Evolutionary conservation across 2,797 vertebrate genomes (phyloP), one percentile per base, ranked within the genome.

Genomic region (Sparus aurata): DNA sequence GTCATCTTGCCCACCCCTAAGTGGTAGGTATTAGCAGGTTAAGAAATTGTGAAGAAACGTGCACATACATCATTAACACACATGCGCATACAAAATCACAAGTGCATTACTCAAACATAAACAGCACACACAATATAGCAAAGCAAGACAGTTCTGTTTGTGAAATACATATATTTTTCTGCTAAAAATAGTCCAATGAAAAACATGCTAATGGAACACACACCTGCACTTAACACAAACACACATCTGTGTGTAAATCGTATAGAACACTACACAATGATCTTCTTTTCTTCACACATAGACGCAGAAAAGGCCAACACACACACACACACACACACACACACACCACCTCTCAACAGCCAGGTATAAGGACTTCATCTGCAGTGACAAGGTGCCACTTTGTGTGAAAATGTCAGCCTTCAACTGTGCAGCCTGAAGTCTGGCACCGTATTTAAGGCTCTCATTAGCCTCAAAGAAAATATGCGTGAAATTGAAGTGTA

Each of bases 391-490:
- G 94, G 94, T 94, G 93, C 91, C 89, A 93, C 91, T 83, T 90
- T 93, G 91, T 95, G 94, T 93, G 94, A 93, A 95, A 95, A 95
- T 95, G 95, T 95, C 94, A 95, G 88, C 91, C 90, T 94, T 95
- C 92, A 90, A 84, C 91, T 87, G 86, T 77, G 83, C 85, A 90
- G 90, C 91, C 92, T 92, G 86, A 91, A 93, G 94, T 95, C 94
- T 95, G 92, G 90, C 91, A 86, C 93, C 76, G 73, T 94, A 92
- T 95, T 95, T 95, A 95, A 95, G 93, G 93, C 90, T 92, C 95
- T 95, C 94, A 95, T 96, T 96, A 95, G 94, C 92, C 91, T 93
- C 93, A 91, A 95, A 95, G 94, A 94, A 95, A 95, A 95, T 93
- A 92, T 92, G 93, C 90, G 82, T 94, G 90, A 94, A 95, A 94